phyloP scores from a whole-genome alignment of 2,888 invertebrate species.

The Mactromeris polynyma region DNA sequence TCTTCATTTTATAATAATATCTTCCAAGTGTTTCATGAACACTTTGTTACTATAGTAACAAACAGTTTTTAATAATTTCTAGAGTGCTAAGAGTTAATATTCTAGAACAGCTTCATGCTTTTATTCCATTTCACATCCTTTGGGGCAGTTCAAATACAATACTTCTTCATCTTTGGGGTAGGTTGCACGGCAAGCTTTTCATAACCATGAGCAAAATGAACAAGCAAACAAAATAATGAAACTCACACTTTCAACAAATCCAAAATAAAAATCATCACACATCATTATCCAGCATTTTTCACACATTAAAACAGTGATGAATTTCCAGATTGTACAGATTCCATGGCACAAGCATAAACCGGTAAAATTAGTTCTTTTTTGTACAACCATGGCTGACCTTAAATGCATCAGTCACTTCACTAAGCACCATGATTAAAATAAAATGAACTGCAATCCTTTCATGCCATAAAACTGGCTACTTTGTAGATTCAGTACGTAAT shows the following conservation, averaged over 20 bases:
- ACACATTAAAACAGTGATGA: background rate
- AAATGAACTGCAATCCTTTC: background rate
- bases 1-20: background rate
- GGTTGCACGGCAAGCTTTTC: background rate
- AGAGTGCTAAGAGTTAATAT: constrained; percentile 38
- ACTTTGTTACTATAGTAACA: background rate
- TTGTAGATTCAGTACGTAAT: background rate
- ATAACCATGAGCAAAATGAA: constrained; percentile 10
- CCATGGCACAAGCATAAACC: constrained; percentile 3
- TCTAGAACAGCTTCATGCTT: constrained; percentile 27
- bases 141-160: constrained; percentile 7
- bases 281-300: background rate
- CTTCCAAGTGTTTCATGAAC: background rate
- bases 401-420: background rate
- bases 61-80: background rate
- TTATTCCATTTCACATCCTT: background rate
- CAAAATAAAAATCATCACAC: background rate
- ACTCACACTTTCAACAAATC: constrained; percentile 12
- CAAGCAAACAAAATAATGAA: background rate
- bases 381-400: background rate
- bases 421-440: background rate
- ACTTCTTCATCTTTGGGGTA: constrained; percentile 16
- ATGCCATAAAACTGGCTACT: background rate
- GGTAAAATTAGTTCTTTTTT: background rate
- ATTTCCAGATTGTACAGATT: background rate